These are phyloP conservation scores for Aspidiotus rigidus DNA, from an alignment of 2,888 invertebrate species.

Conservation along the genomic window DNA sequence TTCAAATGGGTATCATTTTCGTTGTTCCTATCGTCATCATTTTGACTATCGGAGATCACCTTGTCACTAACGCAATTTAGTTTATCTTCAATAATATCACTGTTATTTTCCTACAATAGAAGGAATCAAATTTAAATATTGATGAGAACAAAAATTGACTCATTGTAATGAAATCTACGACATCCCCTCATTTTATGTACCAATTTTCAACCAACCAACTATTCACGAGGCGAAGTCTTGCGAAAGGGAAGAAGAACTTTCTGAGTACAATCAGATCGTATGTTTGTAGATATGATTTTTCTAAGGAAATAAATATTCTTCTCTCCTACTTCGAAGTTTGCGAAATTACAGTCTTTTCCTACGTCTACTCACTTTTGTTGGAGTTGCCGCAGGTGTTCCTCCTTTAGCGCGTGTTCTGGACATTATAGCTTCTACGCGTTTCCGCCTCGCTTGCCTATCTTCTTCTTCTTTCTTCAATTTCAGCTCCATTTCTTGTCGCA, in stretches of 20 bases:
- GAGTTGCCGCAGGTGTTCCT: conserved; percentile 44
- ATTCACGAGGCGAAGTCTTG: too few relatives aligned
- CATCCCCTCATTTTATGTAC: too few relatives aligned
- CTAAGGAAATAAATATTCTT: too few relatives aligned
- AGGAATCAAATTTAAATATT: conserved; percentile 4
- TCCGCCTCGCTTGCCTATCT: conserved; percentile 76
- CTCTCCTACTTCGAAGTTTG: too few relatives aligned
- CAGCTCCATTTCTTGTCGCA: conserved; percentile 74
- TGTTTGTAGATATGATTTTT: too few relatives aligned
- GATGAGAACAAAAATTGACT: neutral
- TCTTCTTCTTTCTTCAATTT: conserved; percentile 75
- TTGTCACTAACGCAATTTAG: conserved; percentile 24
- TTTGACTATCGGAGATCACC: conserved; percentile 26
- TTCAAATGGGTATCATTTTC: conserved; percentile 8
- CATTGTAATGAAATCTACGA: neutral
- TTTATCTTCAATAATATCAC: conserved; percentile 22
- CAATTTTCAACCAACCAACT: too few relatives aligned
- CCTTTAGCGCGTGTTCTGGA: conserved; percentile 63
- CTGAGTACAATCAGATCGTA: too few relatives aligned
- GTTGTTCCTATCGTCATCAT: neutral
- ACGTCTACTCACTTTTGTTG: conserved; percentile 44
- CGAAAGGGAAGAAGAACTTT: too few relatives aligned
- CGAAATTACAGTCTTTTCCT: neutral
- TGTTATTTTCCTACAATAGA: conserved; percentile 13
- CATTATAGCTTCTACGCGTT: conserved; percentile 89